These are phyloP conservation scores for Cinclus mexicanus DNA, from an alignment of 2,113 vertebrate species.

Conservation along the genomic window DNA sequence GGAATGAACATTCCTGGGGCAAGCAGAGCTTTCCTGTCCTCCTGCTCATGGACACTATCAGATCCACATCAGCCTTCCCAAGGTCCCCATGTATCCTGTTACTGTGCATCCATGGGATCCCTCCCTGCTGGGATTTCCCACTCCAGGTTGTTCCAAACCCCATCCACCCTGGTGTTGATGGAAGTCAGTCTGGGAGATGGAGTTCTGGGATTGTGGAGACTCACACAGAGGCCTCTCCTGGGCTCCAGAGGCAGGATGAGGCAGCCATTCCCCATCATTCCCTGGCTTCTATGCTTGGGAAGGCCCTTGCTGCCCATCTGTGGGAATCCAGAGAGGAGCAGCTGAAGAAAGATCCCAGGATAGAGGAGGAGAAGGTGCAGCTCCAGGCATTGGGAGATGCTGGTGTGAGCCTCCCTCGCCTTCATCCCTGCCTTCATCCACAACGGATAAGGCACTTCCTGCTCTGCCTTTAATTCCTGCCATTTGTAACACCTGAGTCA, in stretches of 20 bases:
- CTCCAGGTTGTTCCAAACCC: neutral
- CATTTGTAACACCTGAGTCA: neutral
- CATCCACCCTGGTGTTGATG: accelerated
- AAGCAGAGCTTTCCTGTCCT: neutral
- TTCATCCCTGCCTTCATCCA: neutral
- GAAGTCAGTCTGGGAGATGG: neutral
- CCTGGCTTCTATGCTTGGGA: neutral
- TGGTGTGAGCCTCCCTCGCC: neutral
- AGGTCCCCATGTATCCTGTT: neutral
- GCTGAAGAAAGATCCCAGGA: neutral
- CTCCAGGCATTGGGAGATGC: accelerated
- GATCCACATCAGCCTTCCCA: neutral
- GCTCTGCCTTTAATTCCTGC: neutral
- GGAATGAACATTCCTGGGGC: neutral
- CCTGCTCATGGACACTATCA: neutral
- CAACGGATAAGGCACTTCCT: accelerated
- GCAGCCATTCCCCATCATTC: neutral
- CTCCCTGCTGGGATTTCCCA: accelerated
- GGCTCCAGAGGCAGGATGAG: neutral
- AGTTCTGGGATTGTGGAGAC: neutral
- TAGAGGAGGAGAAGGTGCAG: neutral
- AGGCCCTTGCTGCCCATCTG: neutral
- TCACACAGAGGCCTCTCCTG: neutral
- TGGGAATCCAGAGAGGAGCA: neutral
- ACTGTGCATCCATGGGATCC: neutral